Percentiles rank a stretch among this genome's conserved stretches.
phyloP scores from a whole-genome alignment of 1,140 invertebrate genomes.

The Trichonephila inaurata region DNA sequence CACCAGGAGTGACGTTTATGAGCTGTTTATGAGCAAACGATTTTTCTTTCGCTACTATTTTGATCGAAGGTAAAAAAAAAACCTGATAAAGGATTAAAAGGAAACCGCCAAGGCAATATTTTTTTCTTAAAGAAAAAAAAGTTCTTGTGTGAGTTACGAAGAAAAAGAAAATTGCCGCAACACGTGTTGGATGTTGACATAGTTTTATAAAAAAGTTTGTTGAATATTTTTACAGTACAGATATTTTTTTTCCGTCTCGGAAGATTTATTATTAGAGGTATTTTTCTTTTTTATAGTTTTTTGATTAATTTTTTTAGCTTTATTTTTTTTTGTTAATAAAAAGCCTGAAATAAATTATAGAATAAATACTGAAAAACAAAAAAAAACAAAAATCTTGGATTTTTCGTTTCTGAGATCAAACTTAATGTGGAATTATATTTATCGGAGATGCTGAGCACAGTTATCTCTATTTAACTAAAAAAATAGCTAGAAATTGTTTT shows the following conservation, averaged over 20 bases:
- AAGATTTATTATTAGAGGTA: too few species aligned
- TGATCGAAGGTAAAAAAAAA: neutral
- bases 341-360: too few species aligned
- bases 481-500: too few species aligned
- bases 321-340: too few species aligned
- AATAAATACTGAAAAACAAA: too few species aligned
- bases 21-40: conserved; percentile 15
- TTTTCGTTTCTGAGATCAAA: too few species aligned
- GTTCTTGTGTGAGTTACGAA: neutral
- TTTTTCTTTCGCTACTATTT: neutral
- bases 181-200: neutral
- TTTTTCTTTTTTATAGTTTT: too few species aligned
- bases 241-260: neutral
- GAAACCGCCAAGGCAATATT: neutral
- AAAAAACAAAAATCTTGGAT: too few species aligned
- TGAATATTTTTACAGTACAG: neutral
- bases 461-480: too few species aligned
- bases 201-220: neutral
- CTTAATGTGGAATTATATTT: too few species aligned
- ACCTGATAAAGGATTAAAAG: neutral
- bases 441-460: too few species aligned
- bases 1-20: conserved; percentile 14
- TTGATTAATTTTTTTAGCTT: too few species aligned
- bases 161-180: neutral
- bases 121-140: neutral